These are phyloP conservation scores for Arenaria interpres DNA, from an alignment of 2,113 vertebrate genomes.

Conservation along the genomic window DNA sequence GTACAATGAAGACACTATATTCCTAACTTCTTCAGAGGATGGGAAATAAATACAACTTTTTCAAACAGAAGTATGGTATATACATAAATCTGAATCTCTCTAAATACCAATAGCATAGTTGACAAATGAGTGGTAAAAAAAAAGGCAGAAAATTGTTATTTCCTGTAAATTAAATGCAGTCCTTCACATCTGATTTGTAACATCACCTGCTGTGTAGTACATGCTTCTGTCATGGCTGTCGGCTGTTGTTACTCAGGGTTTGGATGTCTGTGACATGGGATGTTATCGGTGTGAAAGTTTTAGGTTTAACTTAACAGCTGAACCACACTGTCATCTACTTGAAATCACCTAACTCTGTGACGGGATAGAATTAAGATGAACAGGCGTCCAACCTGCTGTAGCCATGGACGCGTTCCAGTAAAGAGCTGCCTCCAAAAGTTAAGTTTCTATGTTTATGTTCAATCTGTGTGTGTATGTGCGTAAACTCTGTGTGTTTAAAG, in stretches of 20 bases:
- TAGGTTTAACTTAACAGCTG: neutral
- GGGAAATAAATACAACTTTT: neutral
- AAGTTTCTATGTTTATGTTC: neutral
- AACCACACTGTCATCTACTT: neutral
- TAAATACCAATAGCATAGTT: neutral
- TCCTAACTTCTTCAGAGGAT: neutral
- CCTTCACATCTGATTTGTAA: neutral
- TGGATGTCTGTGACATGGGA: neutral
- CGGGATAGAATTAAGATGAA: neutral
- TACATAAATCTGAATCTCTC: neutral
- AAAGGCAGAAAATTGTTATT: neutral
- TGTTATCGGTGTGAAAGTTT: neutral
- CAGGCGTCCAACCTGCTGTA: neutral
- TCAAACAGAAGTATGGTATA: neutral
- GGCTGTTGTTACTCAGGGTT: neutral
- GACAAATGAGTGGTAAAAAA: neutral
- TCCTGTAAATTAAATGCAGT: neutral
- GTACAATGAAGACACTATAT: neutral
- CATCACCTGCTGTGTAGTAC: neutral
- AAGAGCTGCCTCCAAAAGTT: neutral
- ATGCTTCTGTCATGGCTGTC: neutral
- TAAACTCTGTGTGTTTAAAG: neutral
- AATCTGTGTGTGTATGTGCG: neutral
- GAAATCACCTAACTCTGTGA: neutral
- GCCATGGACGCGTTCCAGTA: neutral